phyloP scores from a whole-genome alignment of 2,888 invertebrate genomes.

The Labia minor region DNA sequence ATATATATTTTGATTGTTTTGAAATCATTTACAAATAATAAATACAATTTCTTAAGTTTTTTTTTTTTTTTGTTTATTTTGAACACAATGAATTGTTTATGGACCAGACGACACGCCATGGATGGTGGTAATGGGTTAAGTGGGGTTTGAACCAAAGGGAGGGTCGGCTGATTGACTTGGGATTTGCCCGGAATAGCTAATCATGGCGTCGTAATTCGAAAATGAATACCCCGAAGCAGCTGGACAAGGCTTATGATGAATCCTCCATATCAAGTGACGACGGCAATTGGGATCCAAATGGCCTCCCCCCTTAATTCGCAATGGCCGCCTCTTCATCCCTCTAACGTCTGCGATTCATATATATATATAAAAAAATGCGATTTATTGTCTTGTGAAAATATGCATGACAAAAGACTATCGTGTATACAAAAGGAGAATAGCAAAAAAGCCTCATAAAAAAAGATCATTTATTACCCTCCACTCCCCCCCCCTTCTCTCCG shows the following conservation, averaged over 20 bases:
- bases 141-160: no score
- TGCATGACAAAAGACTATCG: conserved; percentile 13
- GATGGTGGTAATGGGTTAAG: no score
- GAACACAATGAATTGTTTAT: no score
- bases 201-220: neutral
- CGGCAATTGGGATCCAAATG: neutral
- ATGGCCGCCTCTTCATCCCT: conserved; percentile 2
- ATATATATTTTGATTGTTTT: no score
- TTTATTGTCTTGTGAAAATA: conserved; percentile 13
- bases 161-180: neutral
- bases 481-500: neutral
- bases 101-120: no score
- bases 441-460: conserved; percentile 4
- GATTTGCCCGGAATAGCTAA: neutral
- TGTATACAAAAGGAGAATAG: conserved; percentile 1
- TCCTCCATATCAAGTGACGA: conserved; percentile 8
- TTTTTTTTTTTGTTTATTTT: no score
- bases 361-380: neutral
- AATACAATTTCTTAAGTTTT: no score
- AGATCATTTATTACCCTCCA: neutral
- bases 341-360: neutral
- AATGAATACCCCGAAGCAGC: neutral
- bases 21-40: no score
- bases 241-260: neutral
- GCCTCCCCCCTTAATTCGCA: conserved; percentile 8